These are phyloP conservation scores for Microtus oregoni DNA, from an alignment of 2,113 vertebrate genomes.

Conservation along the genomic window DNA sequence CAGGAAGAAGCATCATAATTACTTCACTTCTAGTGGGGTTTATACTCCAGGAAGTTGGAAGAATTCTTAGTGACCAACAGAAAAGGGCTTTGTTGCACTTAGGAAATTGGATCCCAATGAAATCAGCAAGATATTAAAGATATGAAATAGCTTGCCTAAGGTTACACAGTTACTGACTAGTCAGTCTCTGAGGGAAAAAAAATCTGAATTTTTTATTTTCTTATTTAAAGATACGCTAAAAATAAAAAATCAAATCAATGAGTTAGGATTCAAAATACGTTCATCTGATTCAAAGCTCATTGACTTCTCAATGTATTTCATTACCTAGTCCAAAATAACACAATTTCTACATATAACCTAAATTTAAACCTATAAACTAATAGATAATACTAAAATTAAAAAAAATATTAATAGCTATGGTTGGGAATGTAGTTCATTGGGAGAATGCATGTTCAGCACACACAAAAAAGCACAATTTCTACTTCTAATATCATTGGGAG, in stretches of 20 bases:
- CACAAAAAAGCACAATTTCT: background rate
- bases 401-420: conserved; percentile 4
- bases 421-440: background rate
- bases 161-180: background rate
- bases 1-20: conserved; percentile 29
- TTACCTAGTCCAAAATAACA: background rate
- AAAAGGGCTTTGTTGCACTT: background rate
- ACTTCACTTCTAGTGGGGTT: conserved; percentile 25
- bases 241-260: background rate
- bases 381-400: conserved; percentile 43
- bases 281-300: conserved; percentile 1
- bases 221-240: background rate
- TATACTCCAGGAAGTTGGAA: conserved; percentile 20
- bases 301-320: background rate
- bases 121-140: background rate
- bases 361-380: conserved; percentile 6
- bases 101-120: background rate
- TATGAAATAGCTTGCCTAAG: conserved; percentile 21
- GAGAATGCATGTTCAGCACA: background rate
- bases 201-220: background rate
- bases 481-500: background rate
- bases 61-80: background rate
- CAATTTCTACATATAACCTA: conserved; percentile 25
- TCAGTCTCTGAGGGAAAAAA: background rate
- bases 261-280: background rate